Base-by-base conservation (phyloP, 1,140 invertebrate species). In the Heliconius himera region DNA sequence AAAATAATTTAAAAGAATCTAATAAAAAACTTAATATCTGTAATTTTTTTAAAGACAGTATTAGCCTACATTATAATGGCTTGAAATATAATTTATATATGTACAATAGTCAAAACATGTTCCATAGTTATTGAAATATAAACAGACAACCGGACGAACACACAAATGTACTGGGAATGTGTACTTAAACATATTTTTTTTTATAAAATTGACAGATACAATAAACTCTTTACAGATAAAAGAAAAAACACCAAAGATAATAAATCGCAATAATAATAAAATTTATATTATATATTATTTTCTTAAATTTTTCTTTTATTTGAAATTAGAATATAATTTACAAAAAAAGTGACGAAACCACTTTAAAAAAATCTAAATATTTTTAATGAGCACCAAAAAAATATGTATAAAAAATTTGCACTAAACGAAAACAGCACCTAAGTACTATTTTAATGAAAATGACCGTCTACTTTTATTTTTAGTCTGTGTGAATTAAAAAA, bases 321-420 rank as follows among this genome's bases (percentile, higher is more conserved):
- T 11, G 9, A 66, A 66, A 9, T 66, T 26, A 66, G 56, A 66
- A 66, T 66, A 26, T 16, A 66, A 66, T 66, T 66, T 29, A 18
- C 8, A 29, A 66, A 66, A 66, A 29, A 29, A 66, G 41, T 46
- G 13, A 66, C 8, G 9, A n/a, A 66, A 66, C 13, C 56, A 26
- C 22, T 66, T n/a, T 66, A 66, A 66, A 66, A 66, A 66, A 66
- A 26, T 13, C 22, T 66, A 29, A 66, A 66, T 66, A 66, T 66
- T 66, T 66, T 66, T 36, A 51, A 70, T 76, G 74, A 76, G 74
- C 74, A 76, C 74, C 74, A 76, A 75, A 76, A 76, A 76, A 66
- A 8, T 70, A 70, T 70, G 41, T 70, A 70, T 46, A 70, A 66
- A 70, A 13, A 76, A 70, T 70, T 76, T 46, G 74, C 66, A 70